Base-by-base conservation (phyloP, 1,140 invertebrate genomes). In the Drosophila ohnishii region DNA sequence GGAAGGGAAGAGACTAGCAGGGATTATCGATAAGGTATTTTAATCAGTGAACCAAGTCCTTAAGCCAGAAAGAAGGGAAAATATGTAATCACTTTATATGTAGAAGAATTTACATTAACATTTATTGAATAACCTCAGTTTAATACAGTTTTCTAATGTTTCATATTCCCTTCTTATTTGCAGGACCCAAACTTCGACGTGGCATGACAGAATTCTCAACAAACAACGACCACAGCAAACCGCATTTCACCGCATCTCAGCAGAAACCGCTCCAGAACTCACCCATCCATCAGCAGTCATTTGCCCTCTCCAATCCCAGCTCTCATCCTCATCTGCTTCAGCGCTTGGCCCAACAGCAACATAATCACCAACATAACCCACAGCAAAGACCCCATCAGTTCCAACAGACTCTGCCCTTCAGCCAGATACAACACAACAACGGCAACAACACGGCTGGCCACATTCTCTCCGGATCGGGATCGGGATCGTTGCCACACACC, bases 201-300 rank as follows among this genome's bases (percentile, higher is more conserved):
- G 91, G 91, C 77, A 92, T 92, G 91, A 92, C 91, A 82, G 91
- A 92, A 90, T 80, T 92, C 83, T 90, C 91, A 83, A 91, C 90
- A 76, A 78, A 70, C 71, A 90, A 90, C 90, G 80, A 84, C 56
- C 75, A 86, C 74, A 90, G 78, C 69, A 91, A 75, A 80, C 80
- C 90, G 78, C 88, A 83, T 76, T 78, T 85, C 74, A 83, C 59
- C 57, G 44, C 89, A 86, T 80, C 80, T 66, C 75, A 71, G 42
- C 67, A 63, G 30, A 86, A 80, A 75, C 80, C 85, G 69, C 84
- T 83, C 75, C 85, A 84, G 77, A 91, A 87, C 63, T 91, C 90
- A 88, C 86, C 90, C 45, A 66, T 56, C 13, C 74, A 74, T 67
- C 73, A 79, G 51, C 44, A 42, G 30, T 51, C 69, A 70, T 69